phyloP scores from a whole-genome alignment of 1,140 invertebrate species.

The Trichoplusia ni region DNA sequence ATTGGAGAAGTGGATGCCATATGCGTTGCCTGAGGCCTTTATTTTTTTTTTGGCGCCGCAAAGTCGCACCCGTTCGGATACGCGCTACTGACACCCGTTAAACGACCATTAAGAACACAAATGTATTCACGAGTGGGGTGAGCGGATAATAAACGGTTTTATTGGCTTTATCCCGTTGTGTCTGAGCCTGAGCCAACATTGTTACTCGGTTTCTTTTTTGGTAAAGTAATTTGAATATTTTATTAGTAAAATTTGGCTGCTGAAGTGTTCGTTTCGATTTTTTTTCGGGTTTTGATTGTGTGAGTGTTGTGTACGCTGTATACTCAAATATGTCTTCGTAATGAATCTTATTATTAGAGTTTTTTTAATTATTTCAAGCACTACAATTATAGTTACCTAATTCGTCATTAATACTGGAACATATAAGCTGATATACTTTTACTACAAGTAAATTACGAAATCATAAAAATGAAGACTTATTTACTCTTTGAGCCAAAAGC shows the following conservation, averaged over 20 bases:
- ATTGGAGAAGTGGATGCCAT: slow-evolving; percentile 59
- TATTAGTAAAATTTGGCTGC: slow-evolving; percentile 35
- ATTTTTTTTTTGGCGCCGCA: slow-evolving; percentile 55
- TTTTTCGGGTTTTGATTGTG: not conserved
- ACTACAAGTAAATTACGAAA: too few species aligned
- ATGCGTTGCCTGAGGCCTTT: slow-evolving; percentile 58
- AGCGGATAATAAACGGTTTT: slow-evolving; percentile 68
- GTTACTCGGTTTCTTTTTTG: slow-evolving; percentile 37
- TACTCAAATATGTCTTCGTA: too few species aligned
- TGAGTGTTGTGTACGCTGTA: too few species aligned
- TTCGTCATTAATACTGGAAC: too few species aligned
- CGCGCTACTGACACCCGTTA: slow-evolving; percentile 45
- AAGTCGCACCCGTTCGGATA: slow-evolving; percentile 57
- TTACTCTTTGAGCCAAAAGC: too few species aligned
- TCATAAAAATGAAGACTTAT: too few species aligned
- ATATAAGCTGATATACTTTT: too few species aligned
- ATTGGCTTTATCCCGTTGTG: slow-evolving; percentile 61
- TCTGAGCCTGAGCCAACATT: slow-evolving; percentile 45
- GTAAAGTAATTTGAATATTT: slow-evolving; percentile 39
- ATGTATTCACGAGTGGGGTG: slow-evolving; percentile 57
- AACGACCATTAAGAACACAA: slow-evolving; percentile 56
- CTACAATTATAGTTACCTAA: too few species aligned
- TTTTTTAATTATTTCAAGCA: too few species aligned
- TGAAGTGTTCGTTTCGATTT: slow-evolving; percentile 24
- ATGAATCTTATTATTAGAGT: not conserved